Evolutionary conservation across 2,113 vertebrate genomes (phyloP), one percentile per base, ranked within the genome.

Genomic region (Ardeotis arabs): DNA sequence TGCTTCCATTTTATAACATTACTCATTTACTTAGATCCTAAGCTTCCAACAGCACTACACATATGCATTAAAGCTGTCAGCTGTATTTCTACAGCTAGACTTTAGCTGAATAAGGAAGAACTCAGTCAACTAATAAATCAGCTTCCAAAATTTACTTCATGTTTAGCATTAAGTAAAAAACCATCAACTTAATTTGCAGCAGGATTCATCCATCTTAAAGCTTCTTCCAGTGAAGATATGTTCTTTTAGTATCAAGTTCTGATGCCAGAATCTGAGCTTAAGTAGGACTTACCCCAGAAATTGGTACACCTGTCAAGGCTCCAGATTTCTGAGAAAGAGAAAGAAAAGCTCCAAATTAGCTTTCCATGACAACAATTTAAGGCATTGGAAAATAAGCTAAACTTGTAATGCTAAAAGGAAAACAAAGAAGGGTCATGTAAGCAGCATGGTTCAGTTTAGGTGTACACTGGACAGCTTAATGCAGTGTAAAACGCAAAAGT

Each of bases 221-320:
- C 10, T 92, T 85, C 76, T 59, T 59, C 16, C 24, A 64, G n/a
- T 39, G 37, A 77, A 74, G 33, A 10, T 64, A 44, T 2, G 10
- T 53, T 85, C 41, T 33, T 45, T 23, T 16, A 78, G 44, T 44
- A 76, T 19, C 27, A 58, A 17, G 11, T 6, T 87, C 52, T 74
- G 12, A 70, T 20, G 15, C 2, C 35, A 92, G 44, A 90, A 52
- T 60, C 21, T 55, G 29, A 50, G 19, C 4, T 44, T 53, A 68
- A 66, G 47, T 5, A 74, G 68, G 84, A 95, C 98, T 99, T 98
- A 99, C 99, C 98, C 99, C 99, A 28, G 99, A 99, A 97, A 99
- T 99, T 25, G 99, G 99, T 82, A 99, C 98, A 88, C 99, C 99
- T 93, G 98, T 98, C 68, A 99, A 98, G 77, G 98, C 98, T 84